Base-by-base conservation (phyloP, 2,888 invertebrate species). In the Apomyelois bistriatella region DNA sequence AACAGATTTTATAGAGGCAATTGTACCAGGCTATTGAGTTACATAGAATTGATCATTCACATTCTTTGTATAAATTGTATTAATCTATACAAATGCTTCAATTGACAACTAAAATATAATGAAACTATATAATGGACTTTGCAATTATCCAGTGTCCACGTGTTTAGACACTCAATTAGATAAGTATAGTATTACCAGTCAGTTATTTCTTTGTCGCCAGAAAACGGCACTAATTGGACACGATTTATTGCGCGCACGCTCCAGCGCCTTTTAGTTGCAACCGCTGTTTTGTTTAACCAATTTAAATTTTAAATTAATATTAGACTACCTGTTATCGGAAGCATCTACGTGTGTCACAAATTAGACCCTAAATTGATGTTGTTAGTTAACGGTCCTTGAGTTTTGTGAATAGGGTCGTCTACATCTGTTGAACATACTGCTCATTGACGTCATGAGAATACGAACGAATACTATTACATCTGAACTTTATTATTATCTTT, bases 151-250 rank as follows among this genome's bases (percentile, higher is more conserved):
- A 22, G 22, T 22, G 22, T 22, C 22, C 22, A 22, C 22, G 22
- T 22, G 22, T 22, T 22, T 17, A 41, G 41, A 17, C 17, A 41
- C 12, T 30, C 13, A 30, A 42, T 30, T 13, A 8, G 13, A 13
- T 28, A 46, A 10, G 13, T 32, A 35, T 46, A 46, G 46, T 13
- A 41, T 43, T 43, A 12, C 13, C 15, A 13, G 64, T 57, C 28
- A 55, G 57, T 65, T 68, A 71, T 74, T 61, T 69, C 82, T 85
- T 86, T 85, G 84, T 80, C 72, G 74, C 63, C 71, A 71, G 83
- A 83, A 84, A 84, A 66, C 65, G 63, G 61, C 68, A 79, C 88
- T 89, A 89, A 89, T 89, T 89, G 82, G 88, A 76, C 74, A 78
- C 74, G 80, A 89, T 87, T 86, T 87, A 88, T 84, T 77, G 76